Conservation (phyloP, 1,140 invertebrate genomes). For the Arion vulgaris region DNA sequence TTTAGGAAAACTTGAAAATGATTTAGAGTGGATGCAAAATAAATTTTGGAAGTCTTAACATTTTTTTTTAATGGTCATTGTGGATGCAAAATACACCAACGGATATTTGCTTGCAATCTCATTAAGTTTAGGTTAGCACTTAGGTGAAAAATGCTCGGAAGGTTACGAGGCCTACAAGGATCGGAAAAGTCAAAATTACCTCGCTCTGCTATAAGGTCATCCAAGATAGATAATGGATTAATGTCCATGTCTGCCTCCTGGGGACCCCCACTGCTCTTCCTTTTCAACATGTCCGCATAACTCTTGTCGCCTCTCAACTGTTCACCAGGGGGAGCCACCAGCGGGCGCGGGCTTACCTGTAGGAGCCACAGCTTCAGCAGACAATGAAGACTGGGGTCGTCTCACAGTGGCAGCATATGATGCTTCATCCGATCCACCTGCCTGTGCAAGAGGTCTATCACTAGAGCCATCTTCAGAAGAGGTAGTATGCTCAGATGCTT, state of each 20-base stretch:
- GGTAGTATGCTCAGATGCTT: slow-evolving; percentile 46
- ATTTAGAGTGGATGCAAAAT: too few species aligned
- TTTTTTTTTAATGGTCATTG: too few species aligned
- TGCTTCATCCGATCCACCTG: slow-evolving; percentile 4
- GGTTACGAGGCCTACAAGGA: slow-evolving; percentile 5
- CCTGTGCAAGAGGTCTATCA: slow-evolving; percentile 42
- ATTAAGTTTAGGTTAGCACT: slow-evolving; percentile 4
- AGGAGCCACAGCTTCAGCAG: slow-evolving; percentile 38
- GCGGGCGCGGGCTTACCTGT: slow-evolving; percentile 60
- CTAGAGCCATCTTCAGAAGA: slow-evolving; percentile 48
- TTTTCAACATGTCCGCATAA: slow-evolving; percentile 64
- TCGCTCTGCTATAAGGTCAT: slow-evolving; percentile 47
- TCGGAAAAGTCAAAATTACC: slow-evolving; percentile 18
- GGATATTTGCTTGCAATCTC: neutral
- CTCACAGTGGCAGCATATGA: slow-evolving; percentile 47
- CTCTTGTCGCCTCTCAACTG: slow-evolving; percentile 41
- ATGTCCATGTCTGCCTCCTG: slow-evolving; percentile 50
- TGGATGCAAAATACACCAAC: neutral
- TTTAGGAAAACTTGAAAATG: neutral
- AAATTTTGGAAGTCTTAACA: too few species aligned
- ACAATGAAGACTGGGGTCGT: slow-evolving; percentile 37
- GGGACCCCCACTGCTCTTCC: slow-evolving; percentile 48
- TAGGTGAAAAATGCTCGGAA: neutral
- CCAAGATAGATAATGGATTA: slow-evolving; percentile 50
- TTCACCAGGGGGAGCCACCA: slow-evolving; percentile 40